Conservation (phyloP, 1,140 invertebrate genomes). For the Trichonephila clavipes region DNA sequence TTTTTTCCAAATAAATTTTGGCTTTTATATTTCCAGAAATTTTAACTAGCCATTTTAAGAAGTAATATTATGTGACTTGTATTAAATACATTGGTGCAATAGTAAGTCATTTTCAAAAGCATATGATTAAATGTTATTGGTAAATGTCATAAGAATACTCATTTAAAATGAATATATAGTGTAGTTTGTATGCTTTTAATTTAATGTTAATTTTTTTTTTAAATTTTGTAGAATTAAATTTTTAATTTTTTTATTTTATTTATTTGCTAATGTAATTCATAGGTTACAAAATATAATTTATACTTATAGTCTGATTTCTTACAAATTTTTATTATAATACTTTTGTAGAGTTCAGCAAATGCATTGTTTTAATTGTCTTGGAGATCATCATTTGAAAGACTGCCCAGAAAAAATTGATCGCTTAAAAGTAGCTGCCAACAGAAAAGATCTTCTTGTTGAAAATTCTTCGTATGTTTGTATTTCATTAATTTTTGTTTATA, state of each 20-base stretch:
- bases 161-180: too few species aligned
- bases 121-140: too few species aligned
- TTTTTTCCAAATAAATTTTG: background rate
- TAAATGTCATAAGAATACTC: too few species aligned
- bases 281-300: background rate
- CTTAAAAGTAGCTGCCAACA: slow-evolving; percentile 39
- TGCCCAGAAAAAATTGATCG: slow-evolving; percentile 67
- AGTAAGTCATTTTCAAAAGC: too few species aligned
- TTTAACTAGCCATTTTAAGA: too few species aligned
- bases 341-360: slow-evolving; percentile 37
- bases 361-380: slow-evolving; percentile 76
- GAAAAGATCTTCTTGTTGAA: slow-evolving; percentile 53
- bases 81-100: too few species aligned
- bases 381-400: slow-evolving; percentile 69
- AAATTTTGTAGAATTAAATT: too few species aligned
- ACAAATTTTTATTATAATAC: background rate
- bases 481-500: background rate
- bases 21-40: too few species aligned
- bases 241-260: too few species aligned
- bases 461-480: slow-evolving; percentile 15
- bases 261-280: background rate
- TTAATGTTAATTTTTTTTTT: too few species aligned
- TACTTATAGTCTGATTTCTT: background rate
- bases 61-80: too few species aligned
- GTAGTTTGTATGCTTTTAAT: too few species aligned